Percentiles rank a stretch among this genome's conserved stretches.
Conservation (phyloP, 2,888 invertebrate genomes). For the Apotomis turbidana region DNA sequence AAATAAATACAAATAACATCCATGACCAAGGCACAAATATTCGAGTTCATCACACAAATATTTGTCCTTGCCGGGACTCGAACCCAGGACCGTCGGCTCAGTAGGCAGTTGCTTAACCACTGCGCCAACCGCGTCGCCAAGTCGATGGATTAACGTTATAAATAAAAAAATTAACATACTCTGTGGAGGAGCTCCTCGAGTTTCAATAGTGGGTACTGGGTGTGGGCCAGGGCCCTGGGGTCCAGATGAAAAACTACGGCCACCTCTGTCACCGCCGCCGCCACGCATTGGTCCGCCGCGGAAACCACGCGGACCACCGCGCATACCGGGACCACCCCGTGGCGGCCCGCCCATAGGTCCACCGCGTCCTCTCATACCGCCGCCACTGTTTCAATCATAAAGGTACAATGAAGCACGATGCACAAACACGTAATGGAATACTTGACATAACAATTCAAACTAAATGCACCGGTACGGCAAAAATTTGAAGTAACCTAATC, state of each 20-base stretch:
- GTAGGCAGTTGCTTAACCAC: no score
- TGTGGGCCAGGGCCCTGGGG: constrained; percentile 79
- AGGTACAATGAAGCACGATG: constrained; percentile 21
- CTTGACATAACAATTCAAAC: no score
- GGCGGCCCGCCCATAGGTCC: constrained; percentile 58
- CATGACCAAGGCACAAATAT: no score
- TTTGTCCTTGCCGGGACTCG: no score
- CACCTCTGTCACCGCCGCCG: constrained; percentile 74
- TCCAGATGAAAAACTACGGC: constrained; percentile 72
- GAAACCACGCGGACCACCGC: constrained; percentile 74
- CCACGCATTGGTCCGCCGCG: constrained; percentile 77
- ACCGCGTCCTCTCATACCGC: constrained; percentile 74
- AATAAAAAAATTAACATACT: constrained; percentile 55
- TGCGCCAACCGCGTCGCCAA: no score
- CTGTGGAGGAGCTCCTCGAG: constrained; percentile 69
- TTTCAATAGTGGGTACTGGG: constrained; percentile 78
- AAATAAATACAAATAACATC: no score
- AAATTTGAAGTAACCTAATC: not conserved
- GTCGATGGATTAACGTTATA: not conserved
- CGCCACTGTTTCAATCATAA: constrained; percentile 56
- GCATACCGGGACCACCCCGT: constrained; percentile 63
- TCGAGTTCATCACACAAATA: no score
- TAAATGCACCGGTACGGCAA: no score
- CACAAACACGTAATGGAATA: not conserved
- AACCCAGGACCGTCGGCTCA: no score